These are phyloP conservation scores for Brachystomella parvula DNA, from an alignment of 1,140 invertebrate genomes.

Conservation along the genomic window DNA sequence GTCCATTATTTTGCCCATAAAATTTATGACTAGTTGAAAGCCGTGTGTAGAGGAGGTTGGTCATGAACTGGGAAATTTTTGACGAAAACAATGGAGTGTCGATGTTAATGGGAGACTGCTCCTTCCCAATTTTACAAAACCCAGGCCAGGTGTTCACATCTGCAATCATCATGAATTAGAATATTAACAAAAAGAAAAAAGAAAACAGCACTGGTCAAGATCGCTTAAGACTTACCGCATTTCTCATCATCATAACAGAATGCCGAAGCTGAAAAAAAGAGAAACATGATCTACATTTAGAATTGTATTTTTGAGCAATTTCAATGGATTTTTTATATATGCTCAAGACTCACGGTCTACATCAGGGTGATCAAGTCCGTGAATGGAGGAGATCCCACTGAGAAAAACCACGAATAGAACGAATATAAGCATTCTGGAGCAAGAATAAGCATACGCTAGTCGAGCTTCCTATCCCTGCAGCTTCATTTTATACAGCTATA, in stretches of 20 bases:
- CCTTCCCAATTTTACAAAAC: not conserved
- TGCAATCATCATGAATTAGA: too few species aligned
- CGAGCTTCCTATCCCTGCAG: too few species aligned
- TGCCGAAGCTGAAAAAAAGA: not conserved
- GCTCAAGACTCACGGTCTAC: too few species aligned
- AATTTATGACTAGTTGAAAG: not conserved
- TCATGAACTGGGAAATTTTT: not conserved
- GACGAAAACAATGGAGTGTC: not conserved
- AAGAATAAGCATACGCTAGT: too few species aligned
- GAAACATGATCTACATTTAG: not conserved
- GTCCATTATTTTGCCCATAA: conserved; percentile 16
- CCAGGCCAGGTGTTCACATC: not conserved
- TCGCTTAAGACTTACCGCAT: conserved; percentile 10
- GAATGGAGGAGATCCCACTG: too few species aligned
- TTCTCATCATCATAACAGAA: conserved; percentile 9
- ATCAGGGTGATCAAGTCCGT: too few species aligned
- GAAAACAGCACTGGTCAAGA: too few species aligned
- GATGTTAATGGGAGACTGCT: conserved; percentile 13
- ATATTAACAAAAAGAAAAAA: too few species aligned
- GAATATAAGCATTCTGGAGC: too few species aligned
- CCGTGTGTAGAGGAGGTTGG: not conserved
- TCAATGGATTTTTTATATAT: too few species aligned
- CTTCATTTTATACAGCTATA: too few species aligned
- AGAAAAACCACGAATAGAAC: too few species aligned
- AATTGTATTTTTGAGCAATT: not conserved